Base-by-base conservation (phyloP, 2,113 vertebrate species). In the Sapajus apella region DNA sequence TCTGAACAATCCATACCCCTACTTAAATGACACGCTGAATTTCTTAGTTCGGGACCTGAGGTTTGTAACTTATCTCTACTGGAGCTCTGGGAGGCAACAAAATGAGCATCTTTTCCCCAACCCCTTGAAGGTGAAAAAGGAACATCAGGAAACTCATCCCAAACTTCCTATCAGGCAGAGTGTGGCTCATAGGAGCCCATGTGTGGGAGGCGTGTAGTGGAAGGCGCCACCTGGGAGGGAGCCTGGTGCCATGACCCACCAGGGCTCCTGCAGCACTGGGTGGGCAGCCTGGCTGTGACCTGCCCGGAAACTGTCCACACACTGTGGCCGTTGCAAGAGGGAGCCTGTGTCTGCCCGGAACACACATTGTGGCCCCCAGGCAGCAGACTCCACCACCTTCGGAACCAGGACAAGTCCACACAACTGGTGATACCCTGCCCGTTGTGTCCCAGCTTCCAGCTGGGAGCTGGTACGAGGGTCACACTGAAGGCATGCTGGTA, bases 241-340 rank as follows among this genome's bases (percentile, higher is more conserved):
- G 50, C 23, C 27, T 20, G 40, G 43, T 0, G 70, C 40, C 68
- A 92, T 2, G 1, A 16, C 17, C 32, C 47, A 52, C 11, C 0
- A 11, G 50, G 90, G 30, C 75, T 4, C 81, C 72, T 37, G 27
- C 17, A 37, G 47, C 0, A 5, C 43, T 2, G 1, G 27, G 35
- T 2, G 4, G 64, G 8, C 4, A 27, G 56, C 68, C 83, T 50
- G 79, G 27, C 35, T 2, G 2, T 5, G 56, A 20, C 43, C 5
- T 64, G 1, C 68, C 0, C 0, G n/a, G 47, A 18, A 80, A 45
- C 4, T 0, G 16, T 13, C 70, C 40, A 23, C 0, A 0, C 4
- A 30, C 27, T 17, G 5, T 55, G 64, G 40, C 32, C 0, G 7
- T 52, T 14, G n/a, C 25, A 9, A 45, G 58, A 17, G 8, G 45